Evolutionary conservation across 1,140 invertebrate genomes (phyloP), one percentile per base, ranked within the genome.

Genomic region (Zelostemma sp.): DNA sequence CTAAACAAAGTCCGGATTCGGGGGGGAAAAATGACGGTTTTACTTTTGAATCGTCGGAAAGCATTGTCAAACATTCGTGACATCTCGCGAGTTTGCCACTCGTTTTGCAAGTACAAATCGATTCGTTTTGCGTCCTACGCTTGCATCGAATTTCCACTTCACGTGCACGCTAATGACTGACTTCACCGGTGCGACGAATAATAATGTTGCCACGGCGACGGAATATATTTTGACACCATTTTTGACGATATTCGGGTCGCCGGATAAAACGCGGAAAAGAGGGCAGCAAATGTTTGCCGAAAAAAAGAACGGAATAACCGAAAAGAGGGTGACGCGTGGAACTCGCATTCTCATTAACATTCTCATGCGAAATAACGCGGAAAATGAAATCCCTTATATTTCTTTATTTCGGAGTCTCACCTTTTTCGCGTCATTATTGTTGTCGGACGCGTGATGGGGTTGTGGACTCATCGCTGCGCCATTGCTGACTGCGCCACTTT

Each of bases 401-500:
- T n/a, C n/a, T n/a, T 28, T 28, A 8, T 8, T 28, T 28, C 8
- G 49, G n/a, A 49, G 53, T 74, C 87, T 90, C 87, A 96, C 95
- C 91, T 97, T 97, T 89, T 97, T 97, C 72, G 94, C 94, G 86
- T 93, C 92, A 85, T 93, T 92, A 88, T 97, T 97, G 87, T 96
- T 97, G 86, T 96, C 95, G 81, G 96, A 94, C 53, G 93, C 90
- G 82, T 93, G 91, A 82, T 93, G 93, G 71, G 92, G 90, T 73
- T 90, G 88, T 12, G 90, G 90, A 82, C 89, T 90, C 87, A 91
- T 89, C 75, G 92, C 91, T 84, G 94, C 93, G 11, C 33, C 95
- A 89, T 96, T 96, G 90, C 95, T 96, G 81, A 96, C 93, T 87
- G 94, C 93, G 80, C 92, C 92, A 85, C 93, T 93, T 88, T 95